phyloP scores from a whole-genome alignment of 2,113 vertebrate species.

The Lampris incognitus region DNA sequence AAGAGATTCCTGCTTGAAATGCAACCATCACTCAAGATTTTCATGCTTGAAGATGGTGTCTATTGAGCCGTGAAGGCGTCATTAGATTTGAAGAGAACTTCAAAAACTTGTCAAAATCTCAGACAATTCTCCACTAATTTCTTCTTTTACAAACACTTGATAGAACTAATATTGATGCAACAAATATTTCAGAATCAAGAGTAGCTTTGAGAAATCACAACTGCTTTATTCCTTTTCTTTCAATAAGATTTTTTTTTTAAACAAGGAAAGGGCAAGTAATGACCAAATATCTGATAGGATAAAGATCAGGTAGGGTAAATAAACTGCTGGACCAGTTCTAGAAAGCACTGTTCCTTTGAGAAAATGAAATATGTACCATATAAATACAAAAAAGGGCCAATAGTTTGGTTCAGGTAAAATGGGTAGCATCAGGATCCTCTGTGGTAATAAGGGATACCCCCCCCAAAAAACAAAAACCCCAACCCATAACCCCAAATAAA shows the following conservation, averaged over 20 bases:
- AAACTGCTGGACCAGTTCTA: constrained; percentile 76
- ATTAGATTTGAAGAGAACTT: no score
- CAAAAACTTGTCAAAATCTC: background rate
- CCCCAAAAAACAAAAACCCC: constrained; percentile 44
- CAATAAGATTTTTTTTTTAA: constrained; percentile 87
- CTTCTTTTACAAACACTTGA: constrained; percentile 9
- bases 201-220: constrained; percentile 86
- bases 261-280: constrained; percentile 93
- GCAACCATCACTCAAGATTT: no score
- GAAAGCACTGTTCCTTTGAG: constrained; percentile 79
- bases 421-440: constrained; percentile 62
- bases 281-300: constrained; percentile 96
- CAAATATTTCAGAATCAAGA: constrained; percentile 48
- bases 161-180: constrained; percentile 39
- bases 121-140: constrained; percentile 18
- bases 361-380: constrained; percentile 75
- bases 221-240: constrained; percentile 89
- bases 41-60: no score
- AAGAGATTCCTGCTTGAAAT: no score
- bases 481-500: constrained; percentile 63
- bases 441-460: constrained; percentile 39
- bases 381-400: constrained; percentile 80
- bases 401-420: constrained; percentile 71
- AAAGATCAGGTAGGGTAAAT: constrained; percentile 89
- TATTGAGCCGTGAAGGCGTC: no score